phyloP scores from a whole-genome alignment of 2,113 vertebrate species.

The Serranochromis macrocephalus region DNA sequence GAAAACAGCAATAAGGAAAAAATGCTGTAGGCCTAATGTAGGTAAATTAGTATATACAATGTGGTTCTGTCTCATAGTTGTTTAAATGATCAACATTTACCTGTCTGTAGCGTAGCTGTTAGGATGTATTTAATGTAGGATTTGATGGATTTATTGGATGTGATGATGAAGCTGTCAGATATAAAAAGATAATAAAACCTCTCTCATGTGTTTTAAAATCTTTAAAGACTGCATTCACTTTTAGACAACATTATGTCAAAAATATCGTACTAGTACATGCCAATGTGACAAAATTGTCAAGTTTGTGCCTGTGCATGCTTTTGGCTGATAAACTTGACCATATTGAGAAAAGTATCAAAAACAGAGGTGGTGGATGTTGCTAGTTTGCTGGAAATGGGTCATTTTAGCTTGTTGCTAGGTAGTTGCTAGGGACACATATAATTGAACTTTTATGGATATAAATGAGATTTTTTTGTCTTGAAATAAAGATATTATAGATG shows the following conservation, averaged over 20 bases:
- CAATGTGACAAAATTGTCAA: background rate
- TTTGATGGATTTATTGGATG: background rate
- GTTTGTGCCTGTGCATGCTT: background rate
- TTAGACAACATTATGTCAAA: background rate
- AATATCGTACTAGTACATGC: background rate
- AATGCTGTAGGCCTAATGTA: background rate
- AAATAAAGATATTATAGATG: background rate
- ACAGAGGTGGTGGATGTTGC: background rate
- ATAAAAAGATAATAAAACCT: background rate
- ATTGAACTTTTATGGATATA: background rate
- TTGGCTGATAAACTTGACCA: background rate
- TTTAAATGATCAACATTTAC: background rate
- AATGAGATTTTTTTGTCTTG: background rate
- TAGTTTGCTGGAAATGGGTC: background rate
- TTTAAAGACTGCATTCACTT: background rate
- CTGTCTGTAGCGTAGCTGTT: background rate
- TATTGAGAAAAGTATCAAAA: background rate
- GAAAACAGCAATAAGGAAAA: background rate
- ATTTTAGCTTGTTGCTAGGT: background rate
- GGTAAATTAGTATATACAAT: background rate
- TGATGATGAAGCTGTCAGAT: background rate
- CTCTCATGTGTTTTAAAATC: background rate
- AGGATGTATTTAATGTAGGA: background rate
- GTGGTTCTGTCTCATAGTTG: background rate
- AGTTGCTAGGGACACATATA: background rate